Evolutionary conservation across 2,888 invertebrate genomes (phyloP).

Genomic region (Papilio elwesi): DNA sequence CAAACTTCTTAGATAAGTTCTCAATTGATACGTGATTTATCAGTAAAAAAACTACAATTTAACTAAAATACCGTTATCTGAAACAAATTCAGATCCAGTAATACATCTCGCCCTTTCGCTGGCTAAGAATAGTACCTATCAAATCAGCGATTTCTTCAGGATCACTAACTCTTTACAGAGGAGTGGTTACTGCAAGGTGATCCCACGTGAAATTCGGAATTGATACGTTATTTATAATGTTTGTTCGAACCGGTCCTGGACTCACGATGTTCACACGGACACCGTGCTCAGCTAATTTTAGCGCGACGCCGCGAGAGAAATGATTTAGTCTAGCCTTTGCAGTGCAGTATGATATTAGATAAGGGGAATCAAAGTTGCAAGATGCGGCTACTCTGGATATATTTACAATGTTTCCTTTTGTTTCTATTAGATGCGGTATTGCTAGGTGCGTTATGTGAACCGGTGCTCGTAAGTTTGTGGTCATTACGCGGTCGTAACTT

Average conservation of each 20-base stretch:
- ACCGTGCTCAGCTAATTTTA: slow-evolving; percentile 88
- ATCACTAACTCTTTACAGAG: slow-evolving; percentile 45
- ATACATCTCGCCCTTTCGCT: slow-evolving; percentile 55
- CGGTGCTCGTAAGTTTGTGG: slow-evolving; percentile 49
- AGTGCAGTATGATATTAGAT: slow-evolving; percentile 66
- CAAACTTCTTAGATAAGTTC: no score
- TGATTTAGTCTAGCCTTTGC: slow-evolving; percentile 56
- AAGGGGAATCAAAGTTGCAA: slow-evolving; percentile 63
- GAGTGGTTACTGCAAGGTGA: not conserved
- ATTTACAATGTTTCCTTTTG: slow-evolving; percentile 89
- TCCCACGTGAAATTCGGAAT: slow-evolving; percentile 12
- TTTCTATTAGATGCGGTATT: slow-evolving; percentile 48
- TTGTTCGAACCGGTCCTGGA: slow-evolving; percentile 63
- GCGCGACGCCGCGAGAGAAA: slow-evolving; percentile 55
- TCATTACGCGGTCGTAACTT: slow-evolving; percentile 50
- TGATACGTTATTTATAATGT: slow-evolving; percentile 64
- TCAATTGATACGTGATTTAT: no score
- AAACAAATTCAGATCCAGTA: slow-evolving; percentile 50
- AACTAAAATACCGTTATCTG: slow-evolving; percentile 45
- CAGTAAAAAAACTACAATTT: no score
- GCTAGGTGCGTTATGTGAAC: slow-evolving; percentile 50
- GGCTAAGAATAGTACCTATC: slow-evolving; percentile 52
- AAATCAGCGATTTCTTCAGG: slow-evolving; percentile 51
- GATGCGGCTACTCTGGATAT: slow-evolving; percentile 88
- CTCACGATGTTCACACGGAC: slow-evolving; percentile 85